phyloP scores from a whole-genome alignment of 2,888 invertebrate genomes.

The Hirudinaria manillensis region DNA sequence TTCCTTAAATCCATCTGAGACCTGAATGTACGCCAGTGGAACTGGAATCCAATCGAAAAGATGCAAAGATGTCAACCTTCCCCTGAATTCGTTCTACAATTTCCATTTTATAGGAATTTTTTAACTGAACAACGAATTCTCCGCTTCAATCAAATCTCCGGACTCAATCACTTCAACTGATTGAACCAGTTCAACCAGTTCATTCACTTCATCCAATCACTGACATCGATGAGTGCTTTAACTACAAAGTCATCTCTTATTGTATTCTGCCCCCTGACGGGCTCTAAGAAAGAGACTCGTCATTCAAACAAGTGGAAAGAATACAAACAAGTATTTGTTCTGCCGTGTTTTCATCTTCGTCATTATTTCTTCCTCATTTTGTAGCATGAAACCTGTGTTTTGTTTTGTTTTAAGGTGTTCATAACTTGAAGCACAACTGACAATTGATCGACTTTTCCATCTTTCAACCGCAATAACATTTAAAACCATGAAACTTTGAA shows the following conservation, averaged over 20 bases:
- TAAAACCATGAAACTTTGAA: background rate
- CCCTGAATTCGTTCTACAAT: conserved; percentile 74
- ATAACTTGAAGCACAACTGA: background rate
- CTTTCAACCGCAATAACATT: background rate
- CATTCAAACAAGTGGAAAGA: conserved; percentile 65
- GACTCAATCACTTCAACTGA: too few relatives aligned
- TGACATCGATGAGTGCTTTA: conserved; percentile 73
- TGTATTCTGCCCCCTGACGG: conserved; percentile 45
- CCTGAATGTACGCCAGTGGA: conserved; percentile 62
- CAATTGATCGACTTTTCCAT: background rate
- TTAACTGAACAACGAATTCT: background rate
- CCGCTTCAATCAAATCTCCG: background rate
- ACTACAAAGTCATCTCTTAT: conserved; percentile 76
- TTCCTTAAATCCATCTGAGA: conserved; percentile 38
- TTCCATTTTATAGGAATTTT: conserved; percentile 35
- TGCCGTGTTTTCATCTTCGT: conserved; percentile 61
- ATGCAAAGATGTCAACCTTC: conserved; percentile 45
- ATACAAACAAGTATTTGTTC: conserved; percentile 63
- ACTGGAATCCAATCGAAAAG: conserved; percentile 64
- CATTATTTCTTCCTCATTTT: conserved; percentile 60
- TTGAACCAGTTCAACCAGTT: background rate
- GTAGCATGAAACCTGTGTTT: conserved; percentile 61
- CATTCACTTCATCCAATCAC: background rate
- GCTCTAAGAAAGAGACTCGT: conserved; percentile 61
- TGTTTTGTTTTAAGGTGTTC: background rate